Conservation (phyloP, 2,797 vertebrate genomes). For the Esox masquinongy region DNA sequence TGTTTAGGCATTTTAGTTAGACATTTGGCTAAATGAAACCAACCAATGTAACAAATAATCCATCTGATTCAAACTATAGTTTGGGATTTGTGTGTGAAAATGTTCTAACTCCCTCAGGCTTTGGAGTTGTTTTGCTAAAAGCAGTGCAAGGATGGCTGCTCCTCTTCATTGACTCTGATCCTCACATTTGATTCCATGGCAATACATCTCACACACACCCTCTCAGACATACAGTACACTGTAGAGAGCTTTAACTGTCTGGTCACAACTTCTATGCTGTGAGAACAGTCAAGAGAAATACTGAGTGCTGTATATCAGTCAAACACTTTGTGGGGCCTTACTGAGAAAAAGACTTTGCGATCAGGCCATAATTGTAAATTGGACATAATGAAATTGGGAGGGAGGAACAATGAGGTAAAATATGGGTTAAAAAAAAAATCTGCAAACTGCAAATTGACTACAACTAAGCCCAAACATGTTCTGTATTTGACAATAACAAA, state of each 20-base stretch:
- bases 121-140: slow-evolving; percentile 31
- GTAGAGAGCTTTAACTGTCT: neutral
- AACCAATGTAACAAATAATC: no score
- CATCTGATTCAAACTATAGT: no score
- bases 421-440: no score
- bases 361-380: no score
- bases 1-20: no score
- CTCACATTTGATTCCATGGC: slow-evolving; percentile 23
- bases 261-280: slow-evolving; percentile 7
- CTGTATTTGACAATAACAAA: no score
- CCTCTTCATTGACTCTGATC: slow-evolving; percentile 20
- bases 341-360: neutral
- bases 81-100: no score
- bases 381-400: no score
- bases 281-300: slow-evolving; percentile 31
- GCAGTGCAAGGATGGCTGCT: slow-evolving; percentile 13
- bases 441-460: no score
- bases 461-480: no score
- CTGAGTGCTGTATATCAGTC: slow-evolving; percentile 47
- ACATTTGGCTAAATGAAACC: no score
- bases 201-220: slow-evolving; percentile 3
- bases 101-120: neutral
- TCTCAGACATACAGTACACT: slow-evolving; percentile 23
- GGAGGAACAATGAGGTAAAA: no score
- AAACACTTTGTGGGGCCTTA: slow-evolving; percentile 27